Base-by-base conservation (phyloP, 1,140 invertebrate species). In the Aphis craccivora region DNA sequence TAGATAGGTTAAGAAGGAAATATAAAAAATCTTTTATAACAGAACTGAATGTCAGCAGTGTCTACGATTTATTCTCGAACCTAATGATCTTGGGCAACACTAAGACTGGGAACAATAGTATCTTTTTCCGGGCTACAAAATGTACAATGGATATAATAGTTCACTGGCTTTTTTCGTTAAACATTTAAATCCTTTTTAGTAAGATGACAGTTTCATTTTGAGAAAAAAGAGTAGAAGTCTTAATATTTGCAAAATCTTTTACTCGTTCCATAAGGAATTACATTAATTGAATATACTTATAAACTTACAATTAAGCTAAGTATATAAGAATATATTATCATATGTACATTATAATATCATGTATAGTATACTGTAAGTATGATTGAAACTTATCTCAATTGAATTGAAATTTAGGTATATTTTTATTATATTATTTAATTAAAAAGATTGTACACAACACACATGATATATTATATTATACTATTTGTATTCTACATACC, bases 111-210 rank as follows among this genome's bases (percentile, higher is more conserved):
- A 92, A 92, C 76, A 83, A 91, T 76, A 92, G 30, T 83, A 92
- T 76, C 90, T 92, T 92, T 45, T 92, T 92, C 91, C 43, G 76
- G 91, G 14, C n/a, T n/a, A 83, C n/a, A 30, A 51, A 92, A 92
- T 20, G 35, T 81, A 92, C 40, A 91, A 91, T 53, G 45, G 45
- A 25, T 45, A 30, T 76, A 91, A 67, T 81, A 89, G 35, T 55
- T 40, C 23, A 60, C 35, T 92, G 43, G n/a, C 35, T 92, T 92
- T 2, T 91, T 83, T 83, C 67, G 40, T 25, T 91, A 45, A 91
- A 45, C 37, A 91, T 30, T 91, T 30, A 6, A 20, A 20, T n/a
- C 43, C 20, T 22, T 48, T 86, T 45, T 86, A n/a, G 37, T 25
- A 7, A 45, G 23, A 40, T 30, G 84, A n/a, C 25, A 30, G 40